phyloP scores from a whole-genome alignment of 2,797 vertebrate genomes.

The Notamacropus eugenii region DNA sequence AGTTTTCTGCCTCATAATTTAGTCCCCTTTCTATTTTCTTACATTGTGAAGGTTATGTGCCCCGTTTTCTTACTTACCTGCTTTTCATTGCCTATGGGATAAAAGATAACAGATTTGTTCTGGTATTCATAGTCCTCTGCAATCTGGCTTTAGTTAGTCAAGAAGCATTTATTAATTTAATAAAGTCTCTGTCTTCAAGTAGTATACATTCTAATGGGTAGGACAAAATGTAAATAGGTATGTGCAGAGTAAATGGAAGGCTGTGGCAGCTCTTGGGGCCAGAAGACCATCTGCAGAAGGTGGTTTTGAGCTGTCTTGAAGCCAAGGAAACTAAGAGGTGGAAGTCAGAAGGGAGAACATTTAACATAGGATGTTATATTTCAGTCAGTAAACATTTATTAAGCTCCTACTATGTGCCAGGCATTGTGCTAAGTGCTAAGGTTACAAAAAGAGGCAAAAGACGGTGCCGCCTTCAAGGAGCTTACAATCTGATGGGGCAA shows the following conservation, averaged over 20 bases:
- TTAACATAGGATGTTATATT: neutral
- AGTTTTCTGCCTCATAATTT: neutral
- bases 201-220: neutral
- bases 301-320: neutral
- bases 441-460: neutral
- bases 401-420: neutral
- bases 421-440: neutral
- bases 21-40: neutral
- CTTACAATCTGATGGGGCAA: neutral
- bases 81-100: neutral
- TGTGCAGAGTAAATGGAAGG: neutral
- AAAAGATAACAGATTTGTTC: neutral
- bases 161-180: constrained; percentile 14
- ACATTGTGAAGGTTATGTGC: neutral
- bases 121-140: neutral
- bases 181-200: neutral
- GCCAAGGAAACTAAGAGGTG: neutral
- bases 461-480: neutral
- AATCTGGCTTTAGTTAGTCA: neutral
- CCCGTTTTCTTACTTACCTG: neutral
- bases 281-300: neutral
- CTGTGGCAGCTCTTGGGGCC: neutral
- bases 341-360: neutral
- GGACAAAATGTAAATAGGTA: neutral
- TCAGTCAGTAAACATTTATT: neutral